A percentile compares a stretch with the other conserved stretches of the same genome.
phyloP scores from a whole-genome alignment of 1,140 invertebrate genomes.

The Trachelipus rathkii region DNA sequence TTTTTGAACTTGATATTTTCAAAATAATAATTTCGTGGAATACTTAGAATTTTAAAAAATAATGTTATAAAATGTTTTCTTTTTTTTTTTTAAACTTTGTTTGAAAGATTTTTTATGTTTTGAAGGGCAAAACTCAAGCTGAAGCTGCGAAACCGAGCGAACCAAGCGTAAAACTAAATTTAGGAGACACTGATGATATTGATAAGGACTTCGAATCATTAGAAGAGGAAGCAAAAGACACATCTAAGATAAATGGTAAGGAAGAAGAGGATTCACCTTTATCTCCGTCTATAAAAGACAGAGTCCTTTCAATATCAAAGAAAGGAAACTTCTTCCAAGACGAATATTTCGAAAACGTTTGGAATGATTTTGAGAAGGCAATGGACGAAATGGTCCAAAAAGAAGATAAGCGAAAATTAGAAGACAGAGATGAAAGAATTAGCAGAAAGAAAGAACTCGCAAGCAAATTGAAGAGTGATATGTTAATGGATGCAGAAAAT shows the following conservation, averaged over 20 bases:
- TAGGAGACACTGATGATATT: too few species aligned
- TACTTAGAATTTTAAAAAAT: too few species aligned
- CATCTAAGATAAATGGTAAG: neutral
- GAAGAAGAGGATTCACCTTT: neutral
- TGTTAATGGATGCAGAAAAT: neutral
- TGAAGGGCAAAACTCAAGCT: too few species aligned
- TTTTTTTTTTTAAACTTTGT: too few species aligned
- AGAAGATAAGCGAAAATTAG: constrained; percentile 19
- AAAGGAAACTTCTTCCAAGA: constrained; percentile 42
- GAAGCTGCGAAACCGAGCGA: too few species aligned
- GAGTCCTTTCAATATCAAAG: constrained; percentile 34
- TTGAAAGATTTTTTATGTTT: too few species aligned
- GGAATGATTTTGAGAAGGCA: constrained; percentile 41
- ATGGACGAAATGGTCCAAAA: constrained; percentile 38
- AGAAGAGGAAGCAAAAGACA: neutral
- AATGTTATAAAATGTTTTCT: too few species aligned
- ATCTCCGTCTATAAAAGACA: constrained; percentile 12
- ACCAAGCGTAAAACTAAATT: too few species aligned
- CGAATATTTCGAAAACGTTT: constrained; percentile 38
- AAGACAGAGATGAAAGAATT: constrained; percentile 15
- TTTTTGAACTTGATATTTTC: too few species aligned
- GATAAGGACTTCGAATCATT: too few species aligned
- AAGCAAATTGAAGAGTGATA: neutral
- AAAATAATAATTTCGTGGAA: too few species aligned
- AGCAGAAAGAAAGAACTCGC: constrained; percentile 22